Conservation (phyloP, 2,113 vertebrate genomes). For the Ameiurus melas region DNA sequence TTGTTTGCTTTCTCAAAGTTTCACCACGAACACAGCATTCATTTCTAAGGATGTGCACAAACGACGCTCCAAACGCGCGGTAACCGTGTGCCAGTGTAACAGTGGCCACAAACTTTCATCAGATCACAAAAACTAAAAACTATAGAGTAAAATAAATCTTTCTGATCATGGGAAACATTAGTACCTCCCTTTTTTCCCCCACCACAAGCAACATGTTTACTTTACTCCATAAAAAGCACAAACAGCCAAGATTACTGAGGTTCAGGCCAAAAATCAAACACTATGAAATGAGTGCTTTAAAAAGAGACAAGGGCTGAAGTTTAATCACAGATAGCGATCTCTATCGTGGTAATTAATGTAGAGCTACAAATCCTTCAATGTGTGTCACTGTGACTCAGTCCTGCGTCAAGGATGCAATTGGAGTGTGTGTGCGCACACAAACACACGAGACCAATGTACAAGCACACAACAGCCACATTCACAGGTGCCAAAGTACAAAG, state of each 20-base stretch:
- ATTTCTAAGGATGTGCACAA: background rate
- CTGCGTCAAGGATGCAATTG: background rate
- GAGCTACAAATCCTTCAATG: background rate
- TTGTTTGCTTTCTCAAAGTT: no score
- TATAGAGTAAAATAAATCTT: background rate
- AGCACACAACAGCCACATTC: slow-evolving; percentile 14
- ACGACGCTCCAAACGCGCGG: background rate
- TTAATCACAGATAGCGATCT: slow-evolving; percentile 11
- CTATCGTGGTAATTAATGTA: background rate
- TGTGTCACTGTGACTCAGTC: slow-evolving; percentile 17
- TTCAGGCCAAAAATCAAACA: background rate
- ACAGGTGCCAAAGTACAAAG: slow-evolving; percentile 36
- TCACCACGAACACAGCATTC: background rate
- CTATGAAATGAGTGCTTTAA: background rate
- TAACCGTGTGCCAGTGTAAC: background rate
- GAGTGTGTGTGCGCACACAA: background rate
- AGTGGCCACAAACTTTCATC: background rate
- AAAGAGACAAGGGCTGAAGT: background rate
- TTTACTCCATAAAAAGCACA: background rate
- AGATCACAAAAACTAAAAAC: background rate
- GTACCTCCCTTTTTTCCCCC: background rate
- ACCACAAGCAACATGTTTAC: background rate
- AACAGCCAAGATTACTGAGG: background rate
- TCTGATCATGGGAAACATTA: background rate
- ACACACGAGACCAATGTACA: background rate